phyloP scores from a whole-genome alignment of 1,140 invertebrate species.

The Drosophila takahashii region DNA sequence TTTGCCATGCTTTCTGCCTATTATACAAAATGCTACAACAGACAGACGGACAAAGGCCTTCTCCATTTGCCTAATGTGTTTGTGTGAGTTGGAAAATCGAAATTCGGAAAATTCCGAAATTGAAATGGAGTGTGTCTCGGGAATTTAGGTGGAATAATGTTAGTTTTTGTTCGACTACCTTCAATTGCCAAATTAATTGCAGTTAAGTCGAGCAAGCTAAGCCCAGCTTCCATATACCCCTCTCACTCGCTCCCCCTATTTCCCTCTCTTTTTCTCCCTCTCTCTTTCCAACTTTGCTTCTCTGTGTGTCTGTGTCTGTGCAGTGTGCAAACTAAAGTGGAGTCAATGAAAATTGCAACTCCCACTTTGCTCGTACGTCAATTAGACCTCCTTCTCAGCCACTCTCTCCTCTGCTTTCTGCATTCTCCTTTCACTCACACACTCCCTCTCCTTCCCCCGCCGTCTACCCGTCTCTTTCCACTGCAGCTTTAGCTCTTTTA shows the following conservation, averaged over 20 bases:
- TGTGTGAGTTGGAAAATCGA: slow-evolving; percentile 32
- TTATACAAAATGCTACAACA: slow-evolving; percentile 59
- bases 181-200: slow-evolving; percentile 84
- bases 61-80: slow-evolving; percentile 68
- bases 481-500: slow-evolving; percentile 60
- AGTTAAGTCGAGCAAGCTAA: slow-evolving; percentile 81
- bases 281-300: slow-evolving; percentile 8
- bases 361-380: slow-evolving; percentile 84
- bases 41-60: slow-evolving; percentile 58
- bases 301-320: slow-evolving; percentile 22
- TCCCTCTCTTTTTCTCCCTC: background rate
- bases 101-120: slow-evolving; percentile 50
- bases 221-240: slow-evolving; percentile 14
- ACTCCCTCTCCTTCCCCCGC: slow-evolving; percentile 32
- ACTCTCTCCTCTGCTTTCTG: slow-evolving; percentile 38
- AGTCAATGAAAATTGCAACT: slow-evolving; percentile 84
- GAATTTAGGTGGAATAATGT: slow-evolving; percentile 27
- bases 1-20: slow-evolving; percentile 70
- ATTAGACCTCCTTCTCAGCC: slow-evolving; percentile 63
- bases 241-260: slow-evolving; percentile 10
- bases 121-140: slow-evolving; percentile 45
- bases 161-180: slow-evolving; percentile 40
- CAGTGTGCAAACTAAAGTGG: slow-evolving; percentile 72
- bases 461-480: slow-evolving; percentile 3
- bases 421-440: slow-evolving; percentile 10